These are phyloP conservation scores for Apostichopus leukothele DNA, from an alignment of 53 echinoderm and acorn worm genomes.

Conservation along the genomic window DNA sequence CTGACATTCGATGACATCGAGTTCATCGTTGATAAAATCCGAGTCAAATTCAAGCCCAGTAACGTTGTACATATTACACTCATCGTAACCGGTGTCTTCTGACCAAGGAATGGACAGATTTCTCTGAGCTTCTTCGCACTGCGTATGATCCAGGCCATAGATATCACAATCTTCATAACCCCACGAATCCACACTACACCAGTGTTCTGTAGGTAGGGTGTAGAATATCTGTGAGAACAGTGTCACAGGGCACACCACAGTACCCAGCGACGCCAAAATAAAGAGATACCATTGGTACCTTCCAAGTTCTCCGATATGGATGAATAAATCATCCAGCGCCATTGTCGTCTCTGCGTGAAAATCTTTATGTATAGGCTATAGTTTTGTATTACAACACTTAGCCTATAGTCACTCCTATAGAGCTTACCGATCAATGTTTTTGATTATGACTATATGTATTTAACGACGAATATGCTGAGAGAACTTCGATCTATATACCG, in stretches of 20 bases:
- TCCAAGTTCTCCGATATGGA: slow-evolving; percentile 35
- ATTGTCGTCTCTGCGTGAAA: not conserved
- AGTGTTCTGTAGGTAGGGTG: slow-evolving; percentile 1
- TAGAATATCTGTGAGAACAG: slow-evolving; percentile 20
- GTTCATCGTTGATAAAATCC: not conserved
- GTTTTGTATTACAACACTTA: no score
- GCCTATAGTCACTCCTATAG: no score
- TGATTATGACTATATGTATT: no score
- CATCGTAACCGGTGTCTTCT: not conserved
- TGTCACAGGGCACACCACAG: not conserved
- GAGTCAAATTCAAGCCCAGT: slow-evolving; percentile 17
- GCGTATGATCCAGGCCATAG: not conserved
- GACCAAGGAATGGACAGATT: slow-evolving; percentile 1
- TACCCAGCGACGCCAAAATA: slow-evolving; percentile 20
- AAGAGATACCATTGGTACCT: slow-evolving; percentile 32
- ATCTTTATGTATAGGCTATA: no score
- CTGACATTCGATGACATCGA: slow-evolving; percentile 11
- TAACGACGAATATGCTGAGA: no score
- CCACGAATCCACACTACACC: slow-evolving; percentile 1
- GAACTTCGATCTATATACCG: no score
- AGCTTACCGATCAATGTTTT: no score
- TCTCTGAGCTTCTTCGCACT: slow-evolving; percentile 9
- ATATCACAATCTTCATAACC: not conserved
- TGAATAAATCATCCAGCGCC: slow-evolving; percentile 30
- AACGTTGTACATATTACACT: slow-evolving; percentile 30